Base-by-base conservation (phyloP, 2,113 vertebrate genomes). In the Damaliscus lunatus region DNA sequence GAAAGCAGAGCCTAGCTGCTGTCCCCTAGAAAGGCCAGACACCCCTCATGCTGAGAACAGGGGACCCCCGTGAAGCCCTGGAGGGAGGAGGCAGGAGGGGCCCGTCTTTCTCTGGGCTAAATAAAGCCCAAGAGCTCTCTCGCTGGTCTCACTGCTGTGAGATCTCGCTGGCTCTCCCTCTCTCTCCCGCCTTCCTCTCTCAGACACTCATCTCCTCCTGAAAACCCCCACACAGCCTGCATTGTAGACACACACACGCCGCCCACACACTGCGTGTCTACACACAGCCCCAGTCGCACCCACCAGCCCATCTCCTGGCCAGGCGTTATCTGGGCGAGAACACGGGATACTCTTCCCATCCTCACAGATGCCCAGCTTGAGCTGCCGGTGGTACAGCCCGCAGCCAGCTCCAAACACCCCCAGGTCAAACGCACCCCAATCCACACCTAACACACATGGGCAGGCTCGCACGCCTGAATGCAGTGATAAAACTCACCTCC, bases 381-480 rank as follows among this genome's bases (percentile, higher is more conserved):
- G 19, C 5, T 11, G 14, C 7, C 4, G 17, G 25, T 15, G 71
- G 23, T 13, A 14, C 9, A 17, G 43, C 71, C 67, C 3, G 2
- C 23, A 16, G 12, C 31, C 74, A 21, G 33, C 17, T 11, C 48
- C 57, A 15, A 16, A 25, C 15, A 16, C 55, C 77, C 64, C 19
- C 5, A 21, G 33, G n/a, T n/a, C 36, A 31, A 21, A 33, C 1
- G 3, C 27, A 2, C 17, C 23, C 43, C 10, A 31, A 31, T 13
- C 48, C 48, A 82, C 48, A 52, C 48, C 29, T 50, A n/a, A 52
- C 80, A 11, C 48, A 6, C 13, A 6, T 4, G 0, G 27, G 3
- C 50, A 27, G 29, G 27, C 7, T 0, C 9, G 1, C 12, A 16
- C 7, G 2, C 31, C 33, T 25, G 0, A 3, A 4, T 14, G 62